Evolutionary conservation across 2,113 vertebrate species (phyloP).

Genomic region (Dasyornis broadbenti): DNA sequence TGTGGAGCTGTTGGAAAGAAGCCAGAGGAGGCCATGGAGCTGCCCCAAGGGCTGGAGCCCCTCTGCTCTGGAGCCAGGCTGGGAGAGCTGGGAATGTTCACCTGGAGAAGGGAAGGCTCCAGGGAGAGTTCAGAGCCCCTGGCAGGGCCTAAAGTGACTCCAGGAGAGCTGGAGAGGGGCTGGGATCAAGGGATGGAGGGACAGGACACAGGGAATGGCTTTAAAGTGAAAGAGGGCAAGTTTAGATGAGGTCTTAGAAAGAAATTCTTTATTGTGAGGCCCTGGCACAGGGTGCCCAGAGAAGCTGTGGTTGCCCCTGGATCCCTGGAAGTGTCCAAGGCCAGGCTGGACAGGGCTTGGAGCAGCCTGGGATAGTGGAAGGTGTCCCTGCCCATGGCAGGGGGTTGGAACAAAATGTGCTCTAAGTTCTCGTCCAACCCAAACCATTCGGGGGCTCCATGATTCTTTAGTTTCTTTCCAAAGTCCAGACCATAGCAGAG

Average conservation of each 20-base stretch:
- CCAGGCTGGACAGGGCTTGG: fast-evolving
- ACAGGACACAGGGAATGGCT: neutral
- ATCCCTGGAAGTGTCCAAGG: neutral
- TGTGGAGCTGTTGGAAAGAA: neutral
- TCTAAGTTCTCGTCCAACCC: neutral
- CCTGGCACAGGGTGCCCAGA: neutral
- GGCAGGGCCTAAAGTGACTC: fast-evolving
- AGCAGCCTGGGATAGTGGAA: fast-evolving
- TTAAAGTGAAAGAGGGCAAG: fast-evolving
- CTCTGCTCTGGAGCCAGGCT: neutral
- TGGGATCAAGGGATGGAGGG: neutral
- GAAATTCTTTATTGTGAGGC: neutral
- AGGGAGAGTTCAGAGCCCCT: neutral
- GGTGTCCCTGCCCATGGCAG: neutral
- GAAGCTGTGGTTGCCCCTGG: neutral
- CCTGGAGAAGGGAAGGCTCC: neutral
- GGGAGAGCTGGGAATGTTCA: fast-evolving
- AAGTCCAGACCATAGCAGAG: neutral
- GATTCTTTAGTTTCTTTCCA: neutral
- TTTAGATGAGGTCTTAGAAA: fast-evolving
- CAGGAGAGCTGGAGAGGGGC: neutral
- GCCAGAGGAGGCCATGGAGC: fast-evolving
- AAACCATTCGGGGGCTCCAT: neutral
- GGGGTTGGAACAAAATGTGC: fast-evolving
- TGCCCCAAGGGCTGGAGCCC: neutral